phyloP scores from a whole-genome alignment of 2,888 invertebrate species.

The Polydesmus complanatus region DNA sequence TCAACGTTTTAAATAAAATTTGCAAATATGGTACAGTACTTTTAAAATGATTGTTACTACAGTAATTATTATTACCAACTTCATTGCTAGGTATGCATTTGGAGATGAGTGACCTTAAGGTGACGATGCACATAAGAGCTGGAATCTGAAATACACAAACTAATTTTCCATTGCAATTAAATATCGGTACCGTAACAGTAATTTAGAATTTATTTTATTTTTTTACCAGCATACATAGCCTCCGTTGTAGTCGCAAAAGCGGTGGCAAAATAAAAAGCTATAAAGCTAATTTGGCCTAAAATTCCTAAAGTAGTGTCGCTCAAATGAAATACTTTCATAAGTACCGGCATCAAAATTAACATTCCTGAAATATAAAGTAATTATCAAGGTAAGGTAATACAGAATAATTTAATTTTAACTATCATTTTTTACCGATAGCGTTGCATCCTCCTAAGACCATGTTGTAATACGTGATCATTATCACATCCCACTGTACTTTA shows the following conservation, averaged over 20 bases:
- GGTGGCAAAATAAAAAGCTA: conserved; percentile 10
- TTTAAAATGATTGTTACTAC: neutral
- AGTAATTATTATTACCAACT: neutral
- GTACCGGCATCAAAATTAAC: neutral
- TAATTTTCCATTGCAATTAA: too few species aligned
- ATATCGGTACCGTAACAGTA: neutral
- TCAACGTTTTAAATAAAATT: too few species aligned
- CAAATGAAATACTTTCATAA: neutral
- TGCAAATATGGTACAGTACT: too few species aligned
- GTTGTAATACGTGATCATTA: neutral
- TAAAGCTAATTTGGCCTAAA: neutral
- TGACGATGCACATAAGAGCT: neutral
- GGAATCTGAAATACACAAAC: neutral
- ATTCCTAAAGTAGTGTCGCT: neutral
- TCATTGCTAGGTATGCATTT: conserved; percentile 1
- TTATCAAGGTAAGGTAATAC: too few species aligned
- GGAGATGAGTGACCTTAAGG: neutral
- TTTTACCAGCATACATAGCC: conserved; percentile 6
- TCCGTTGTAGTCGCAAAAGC: conserved; percentile 1
- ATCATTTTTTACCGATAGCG: neutral
- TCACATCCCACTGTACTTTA: neutral
- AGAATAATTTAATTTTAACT: neutral
- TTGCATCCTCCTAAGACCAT: neutral
- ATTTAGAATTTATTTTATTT: neutral
- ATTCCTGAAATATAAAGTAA: neutral